Evolutionary conservation across 2,797 vertebrate genomes (phyloP), one percentile per base, ranked within the genome.

Genomic region (Oophaga sylvatica): DNA sequence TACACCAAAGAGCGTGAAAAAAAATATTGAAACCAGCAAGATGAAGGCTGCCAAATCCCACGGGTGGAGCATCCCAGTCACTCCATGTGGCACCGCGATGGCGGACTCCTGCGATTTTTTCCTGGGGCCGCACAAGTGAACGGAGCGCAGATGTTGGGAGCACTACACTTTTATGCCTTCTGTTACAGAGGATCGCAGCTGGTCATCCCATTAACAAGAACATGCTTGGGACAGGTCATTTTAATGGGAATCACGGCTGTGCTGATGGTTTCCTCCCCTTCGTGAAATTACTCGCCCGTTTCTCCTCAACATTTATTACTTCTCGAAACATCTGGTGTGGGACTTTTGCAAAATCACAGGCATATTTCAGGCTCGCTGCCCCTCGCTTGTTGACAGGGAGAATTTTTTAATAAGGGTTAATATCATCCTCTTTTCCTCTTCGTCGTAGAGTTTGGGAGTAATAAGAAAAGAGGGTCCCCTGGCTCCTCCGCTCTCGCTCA

Each of bases 371-470:
- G 87, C 81, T n/a, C 41, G 87, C 86, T 88, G 91, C 85, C 91
- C 90, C 87, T 89, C 0, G 76, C 89, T 73, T 91, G 92, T 91
- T 91, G 91, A 92, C 91, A 90, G 90, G 89, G 90, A 90, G 93
- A 90, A 90, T 93, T 91, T 92, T 94, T 93, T 93, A 92, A 93
- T 91, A 90, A 92, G 92, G 88, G 91, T 92, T 92, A 91, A 92
- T 91, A 90, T 92, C 90, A 88, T 91, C 90, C 89, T 92, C 91
- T 91, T 88, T 90, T 92, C 91, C n/a, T 68, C 89, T 85, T 89
- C 88, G 92, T 92, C 91, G 88, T 92, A 87, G 26, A 90, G 90
- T 90, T 65, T 22, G 84, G 90, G 90, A 93, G 87, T 90, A 91
- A 92, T 91, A 91, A 89, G 89, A 87, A 91, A 90, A 89, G 88